These are phyloP conservation scores for Protonibea diacanthus DNA, from an alignment of 2,797 vertebrate genomes.

Conservation along the genomic window DNA sequence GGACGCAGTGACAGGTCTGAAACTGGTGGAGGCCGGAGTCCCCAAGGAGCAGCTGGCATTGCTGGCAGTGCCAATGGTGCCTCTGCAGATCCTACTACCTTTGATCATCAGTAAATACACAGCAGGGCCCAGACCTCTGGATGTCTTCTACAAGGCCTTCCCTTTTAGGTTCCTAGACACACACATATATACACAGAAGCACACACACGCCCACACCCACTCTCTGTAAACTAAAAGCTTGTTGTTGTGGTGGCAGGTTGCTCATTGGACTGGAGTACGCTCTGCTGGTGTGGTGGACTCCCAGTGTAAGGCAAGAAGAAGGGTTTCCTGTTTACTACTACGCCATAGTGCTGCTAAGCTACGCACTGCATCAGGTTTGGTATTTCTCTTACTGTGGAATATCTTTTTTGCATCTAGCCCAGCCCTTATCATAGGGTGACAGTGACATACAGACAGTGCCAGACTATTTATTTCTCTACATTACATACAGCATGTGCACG, in stretches of 20 bases:
- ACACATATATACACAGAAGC: neutral
- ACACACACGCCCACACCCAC: neutral
- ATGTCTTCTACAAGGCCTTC: constrained; percentile 96
- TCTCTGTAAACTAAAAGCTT: neutral
- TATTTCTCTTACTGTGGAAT: constrained; percentile 6
- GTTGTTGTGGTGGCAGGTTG: constrained; percentile 83
- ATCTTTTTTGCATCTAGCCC: neutral
- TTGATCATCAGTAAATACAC: constrained; percentile 98
- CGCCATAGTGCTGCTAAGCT: constrained; percentile 90
- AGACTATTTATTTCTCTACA: neutral
- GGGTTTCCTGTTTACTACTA: constrained; percentile 96
- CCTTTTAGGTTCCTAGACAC: constrained; percentile 90
- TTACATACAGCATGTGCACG: neutral
- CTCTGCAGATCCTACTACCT: constrained; percentile 95
- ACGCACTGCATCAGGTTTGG: constrained; percentile 94
- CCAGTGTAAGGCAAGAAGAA: constrained; percentile 90
- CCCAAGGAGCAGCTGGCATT: constrained; percentile 97
- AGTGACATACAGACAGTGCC: neutral
- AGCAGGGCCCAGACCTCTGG: constrained; percentile 93
- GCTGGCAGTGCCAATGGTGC: constrained; percentile 97
- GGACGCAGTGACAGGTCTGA: constrained; percentile 96
- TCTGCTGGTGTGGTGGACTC: constrained; percentile 97
- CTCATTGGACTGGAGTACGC: constrained; percentile 93
- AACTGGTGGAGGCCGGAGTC: constrained; percentile 95
- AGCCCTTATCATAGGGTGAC: neutral